These are phyloP conservation scores for Xylocampa areola DNA, from an alignment of 2,888 invertebrate species.

Conservation along the genomic window DNA sequence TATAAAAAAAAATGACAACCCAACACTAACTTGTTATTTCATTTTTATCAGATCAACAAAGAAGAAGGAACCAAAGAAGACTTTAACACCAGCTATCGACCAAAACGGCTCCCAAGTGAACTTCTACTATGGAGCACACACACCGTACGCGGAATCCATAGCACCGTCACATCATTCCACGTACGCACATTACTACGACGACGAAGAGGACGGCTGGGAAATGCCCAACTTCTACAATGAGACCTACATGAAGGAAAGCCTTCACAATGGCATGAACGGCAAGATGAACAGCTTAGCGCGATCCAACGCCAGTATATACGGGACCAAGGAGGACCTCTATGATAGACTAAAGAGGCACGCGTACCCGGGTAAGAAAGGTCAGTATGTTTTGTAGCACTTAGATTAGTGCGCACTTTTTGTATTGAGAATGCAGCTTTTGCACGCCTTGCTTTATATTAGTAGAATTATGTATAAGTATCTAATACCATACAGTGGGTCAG, in stretches of 20 bases:
- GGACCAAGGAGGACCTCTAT: constrained; percentile 98
- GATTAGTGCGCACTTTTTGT: constrained; percentile 76
- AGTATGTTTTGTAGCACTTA: constrained; percentile 84
- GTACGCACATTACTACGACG: constrained; percentile 98
- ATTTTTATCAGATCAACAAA: constrained; percentile 91
- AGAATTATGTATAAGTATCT: too few species aligned
- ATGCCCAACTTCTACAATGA: constrained; percentile 99
- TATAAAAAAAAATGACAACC: too few species aligned
- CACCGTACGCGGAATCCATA: constrained; percentile 98
- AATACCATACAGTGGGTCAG: too few species aligned
- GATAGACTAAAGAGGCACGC: constrained; percentile 98
- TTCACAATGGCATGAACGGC: constrained; percentile 95
- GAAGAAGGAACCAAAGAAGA: constrained; percentile 97
- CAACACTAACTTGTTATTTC: neutral
- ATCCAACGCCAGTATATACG: constrained; percentile 98
- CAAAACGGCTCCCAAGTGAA: constrained; percentile 98
- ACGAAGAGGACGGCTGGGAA: constrained; percentile 99
- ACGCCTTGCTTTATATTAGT: constrained; percentile 46
- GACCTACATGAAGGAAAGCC: constrained; percentile 98
- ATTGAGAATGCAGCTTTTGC: constrained; percentile 65
- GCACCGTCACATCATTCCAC: constrained; percentile 98
- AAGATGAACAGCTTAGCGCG: constrained; percentile 98
- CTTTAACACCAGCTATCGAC: constrained; percentile 96
- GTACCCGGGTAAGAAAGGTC: constrained; percentile 98
- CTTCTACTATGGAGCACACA: constrained; percentile 98